Conservation (phyloP, 2,113 vertebrate species). For the Microtus montanus region DNA sequence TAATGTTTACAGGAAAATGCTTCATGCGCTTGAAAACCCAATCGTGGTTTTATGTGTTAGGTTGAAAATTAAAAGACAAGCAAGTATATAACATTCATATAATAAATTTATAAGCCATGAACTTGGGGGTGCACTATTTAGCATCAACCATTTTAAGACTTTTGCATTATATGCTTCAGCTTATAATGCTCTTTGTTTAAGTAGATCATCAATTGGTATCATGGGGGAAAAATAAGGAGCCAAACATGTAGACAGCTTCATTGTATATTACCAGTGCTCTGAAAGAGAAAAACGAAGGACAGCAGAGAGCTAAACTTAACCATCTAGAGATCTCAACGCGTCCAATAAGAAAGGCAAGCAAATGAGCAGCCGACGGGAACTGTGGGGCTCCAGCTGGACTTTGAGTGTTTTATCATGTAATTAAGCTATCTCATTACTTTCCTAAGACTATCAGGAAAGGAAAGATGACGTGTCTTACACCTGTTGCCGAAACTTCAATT, state of each 20-base stretch:
- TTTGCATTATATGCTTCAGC: neutral
- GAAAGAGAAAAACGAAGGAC: slow-evolving; percentile 9
- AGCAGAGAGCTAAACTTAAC: slow-evolving; percentile 34
- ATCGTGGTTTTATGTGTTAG: neutral
- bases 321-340: slow-evolving; percentile 51
- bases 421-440: slow-evolving; percentile 71
- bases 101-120: slow-evolving; percentile 32
- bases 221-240: neutral
- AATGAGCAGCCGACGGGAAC: neutral
- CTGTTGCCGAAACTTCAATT: slow-evolving; percentile 71
- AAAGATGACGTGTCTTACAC: slow-evolving; percentile 56
- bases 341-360: slow-evolving; percentile 22
- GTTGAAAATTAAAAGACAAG: neutral
- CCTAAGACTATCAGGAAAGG: slow-evolving; percentile 61
- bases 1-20: slow-evolving; percentile 24
- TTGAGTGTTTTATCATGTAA: slow-evolving; percentile 59
- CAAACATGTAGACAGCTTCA: slow-evolving; percentile 7
- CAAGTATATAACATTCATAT: slow-evolving; percentile 14
- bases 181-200: slow-evolving; percentile 42
- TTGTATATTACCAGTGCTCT: slow-evolving; percentile 4
- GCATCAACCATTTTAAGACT: neutral
- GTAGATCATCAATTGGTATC: neutral
- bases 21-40: slow-evolving; percentile 32
- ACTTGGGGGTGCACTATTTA: neutral
- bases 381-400: slow-evolving; percentile 50